Evolutionary conservation across 2,113 vertebrate species (phyloP).

Genomic region (Odocoileus hemionus): DNA sequence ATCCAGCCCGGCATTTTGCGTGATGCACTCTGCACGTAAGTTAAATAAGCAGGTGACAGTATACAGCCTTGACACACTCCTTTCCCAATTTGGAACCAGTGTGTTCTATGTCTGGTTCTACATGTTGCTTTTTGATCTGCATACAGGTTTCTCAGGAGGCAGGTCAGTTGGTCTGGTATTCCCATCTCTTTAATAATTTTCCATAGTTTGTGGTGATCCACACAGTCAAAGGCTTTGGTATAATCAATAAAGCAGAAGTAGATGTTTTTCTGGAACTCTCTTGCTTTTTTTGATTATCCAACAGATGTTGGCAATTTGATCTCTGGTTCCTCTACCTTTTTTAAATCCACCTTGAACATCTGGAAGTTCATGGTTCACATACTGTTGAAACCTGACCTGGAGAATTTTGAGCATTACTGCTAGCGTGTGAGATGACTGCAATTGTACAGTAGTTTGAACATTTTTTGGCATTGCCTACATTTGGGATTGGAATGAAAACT

Average conservation of each 20-base stretch:
- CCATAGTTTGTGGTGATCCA: background rate
- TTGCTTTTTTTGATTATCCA: background rate
- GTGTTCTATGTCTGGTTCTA: background rate
- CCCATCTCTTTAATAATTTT: background rate
- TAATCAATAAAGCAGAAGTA: background rate
- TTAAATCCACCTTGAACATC: background rate
- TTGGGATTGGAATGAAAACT: background rate
- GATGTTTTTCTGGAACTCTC: background rate
- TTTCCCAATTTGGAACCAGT: background rate
- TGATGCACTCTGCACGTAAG: background rate
- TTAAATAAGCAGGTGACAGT: background rate
- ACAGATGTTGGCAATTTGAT: background rate
- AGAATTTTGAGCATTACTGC: background rate
- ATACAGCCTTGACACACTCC: background rate
- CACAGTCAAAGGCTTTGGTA: background rate
- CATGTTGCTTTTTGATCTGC: background rate
- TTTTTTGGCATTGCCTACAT: background rate
- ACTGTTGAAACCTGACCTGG: background rate
- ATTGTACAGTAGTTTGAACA: background rate
- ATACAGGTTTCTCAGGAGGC: background rate
- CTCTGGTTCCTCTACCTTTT: background rate
- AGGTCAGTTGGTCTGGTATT: background rate
- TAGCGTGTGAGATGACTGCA: background rate
- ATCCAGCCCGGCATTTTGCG: rapidly evolving
- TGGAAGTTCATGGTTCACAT: background rate